phyloP scores from a whole-genome alignment of 2,797 vertebrate species.

The Amazonetta brasiliensis region DNA sequence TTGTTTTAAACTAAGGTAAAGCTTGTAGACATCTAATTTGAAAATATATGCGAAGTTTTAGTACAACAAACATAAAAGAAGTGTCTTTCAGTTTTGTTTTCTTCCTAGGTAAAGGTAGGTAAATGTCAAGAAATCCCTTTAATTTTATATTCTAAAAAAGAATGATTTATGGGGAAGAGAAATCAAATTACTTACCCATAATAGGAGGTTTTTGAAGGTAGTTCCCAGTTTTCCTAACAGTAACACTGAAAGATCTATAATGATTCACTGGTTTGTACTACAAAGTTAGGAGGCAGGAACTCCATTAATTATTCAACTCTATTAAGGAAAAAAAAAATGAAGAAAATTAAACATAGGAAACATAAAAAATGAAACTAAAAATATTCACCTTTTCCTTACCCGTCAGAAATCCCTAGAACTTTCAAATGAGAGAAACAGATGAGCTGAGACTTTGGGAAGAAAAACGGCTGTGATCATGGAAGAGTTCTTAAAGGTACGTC shows the following conservation, averaged over 20 bases:
- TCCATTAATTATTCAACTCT: background rate
- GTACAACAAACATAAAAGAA: constrained; percentile 52
- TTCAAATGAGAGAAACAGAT: background rate
- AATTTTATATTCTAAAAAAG: constrained; percentile 68
- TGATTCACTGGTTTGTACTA: constrained; percentile 49
- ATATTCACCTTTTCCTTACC: background rate
- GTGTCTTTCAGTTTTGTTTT: constrained; percentile 45
- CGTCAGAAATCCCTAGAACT: background rate
- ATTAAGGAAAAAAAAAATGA: background rate
- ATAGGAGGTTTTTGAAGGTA: constrained; percentile 40
- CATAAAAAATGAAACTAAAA: background rate
- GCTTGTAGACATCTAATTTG: background rate
- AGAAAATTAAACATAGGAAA: constrained; percentile 1
- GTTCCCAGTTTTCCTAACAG: constrained; percentile 16
- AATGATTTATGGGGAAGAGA: constrained; percentile 64
- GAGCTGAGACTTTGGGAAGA: background rate
- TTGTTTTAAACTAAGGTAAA: constrained; percentile 46
- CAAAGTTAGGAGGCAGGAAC: constrained; percentile 36
- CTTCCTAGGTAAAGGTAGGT: constrained; percentile 22
- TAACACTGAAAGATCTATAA: constrained; percentile 45
- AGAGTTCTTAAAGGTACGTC: fast-evolving
- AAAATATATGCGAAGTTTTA: constrained; percentile 37
- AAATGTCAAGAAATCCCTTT: constrained; percentile 62
- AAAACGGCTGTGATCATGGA: background rate
- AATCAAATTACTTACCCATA: constrained; percentile 40